Percentiles rank a stretch among this genome's conserved stretches.
Conservation (phyloP, 2,113 vertebrate genomes). For the Poeciliopsis retropinna region DNA sequence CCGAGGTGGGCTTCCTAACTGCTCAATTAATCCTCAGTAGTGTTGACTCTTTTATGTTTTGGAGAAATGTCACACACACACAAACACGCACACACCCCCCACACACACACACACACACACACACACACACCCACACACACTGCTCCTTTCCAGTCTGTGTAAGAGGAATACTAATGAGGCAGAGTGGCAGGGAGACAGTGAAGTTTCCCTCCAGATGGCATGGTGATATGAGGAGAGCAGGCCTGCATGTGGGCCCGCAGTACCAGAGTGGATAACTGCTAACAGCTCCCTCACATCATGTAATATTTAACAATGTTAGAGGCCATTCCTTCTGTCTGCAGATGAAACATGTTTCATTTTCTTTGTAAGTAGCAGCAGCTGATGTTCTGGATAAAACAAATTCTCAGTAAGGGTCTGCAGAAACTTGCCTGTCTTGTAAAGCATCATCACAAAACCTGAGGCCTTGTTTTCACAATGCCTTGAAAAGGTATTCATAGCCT, state of each 20-base stretch:
- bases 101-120: conserved; percentile 7
- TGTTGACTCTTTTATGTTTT: conserved; percentile 54
- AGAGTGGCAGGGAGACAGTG: conserved; percentile 46
- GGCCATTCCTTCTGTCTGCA: conserved; percentile 2
- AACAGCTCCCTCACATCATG: conserved; percentile 46
- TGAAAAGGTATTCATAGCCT: too few relatives aligned
- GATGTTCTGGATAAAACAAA: too few relatives aligned
- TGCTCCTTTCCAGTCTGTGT: conserved; percentile 25
- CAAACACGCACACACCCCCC: neutral
- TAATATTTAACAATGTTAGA: conserved; percentile 42
- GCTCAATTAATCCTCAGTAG: conserved; percentile 43
- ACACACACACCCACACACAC: conserved; percentile 1
- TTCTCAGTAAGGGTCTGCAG: too few relatives aligned
- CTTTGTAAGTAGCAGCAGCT: conserved; percentile 12
- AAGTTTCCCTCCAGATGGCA: conserved; percentile 68
- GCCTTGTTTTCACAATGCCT: too few relatives aligned
- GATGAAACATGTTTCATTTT: conserved; percentile 34
- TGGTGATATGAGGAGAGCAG: conserved; percentile 67
- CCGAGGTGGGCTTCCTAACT: conserved; percentile 25
- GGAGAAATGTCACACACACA: conserved; percentile 38
- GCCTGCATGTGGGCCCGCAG: conserved; percentile 58
- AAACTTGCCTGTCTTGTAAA: too few relatives aligned
- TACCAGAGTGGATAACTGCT: conserved; percentile 55
- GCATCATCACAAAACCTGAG: too few relatives aligned
- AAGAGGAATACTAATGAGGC: conserved; percentile 62